Base-by-base conservation (phyloP, 1,140 invertebrate species). In the Campoletis sonorensis region DNA sequence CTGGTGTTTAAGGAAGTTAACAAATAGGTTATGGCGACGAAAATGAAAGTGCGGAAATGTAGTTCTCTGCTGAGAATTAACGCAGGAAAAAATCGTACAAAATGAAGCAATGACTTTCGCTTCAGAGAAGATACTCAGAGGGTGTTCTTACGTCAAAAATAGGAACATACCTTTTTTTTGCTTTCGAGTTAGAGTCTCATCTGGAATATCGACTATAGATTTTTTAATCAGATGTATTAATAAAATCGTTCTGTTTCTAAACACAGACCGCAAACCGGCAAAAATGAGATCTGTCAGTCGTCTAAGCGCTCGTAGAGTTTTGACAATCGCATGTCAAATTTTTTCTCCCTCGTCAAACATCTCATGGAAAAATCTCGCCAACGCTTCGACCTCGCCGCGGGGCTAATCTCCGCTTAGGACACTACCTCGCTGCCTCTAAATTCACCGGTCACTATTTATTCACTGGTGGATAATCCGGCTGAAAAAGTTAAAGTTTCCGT, bases 401-500 rank as follows among this genome's bases (percentile, higher is more conserved):
- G 33, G 54, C n/a, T 26, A 67, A 64, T 78, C 76, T 78, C 76
- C 33, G 58, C 76, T 78, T 78, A 78, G 76, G 30, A 26, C n/a
- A 77, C 73, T 23, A 30, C 51, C 54, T 77, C 27, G 58, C 45
- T 78, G 26, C 58, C n/a, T 33, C 54, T 26, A 78, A 61, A 61
- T 78, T 51, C 76, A 33, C 33, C 79, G 16, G 0, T 45, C 33
- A 18, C 61, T 87, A 84, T 88, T 88, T 87, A 86, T 83, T 83
- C 76, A 68, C 18, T 40, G 13, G 1, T 27, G 82, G 84, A 88
- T 90, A 73, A 90, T 89, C 86, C 84, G 72, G 84, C 37, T 89
- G 82, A 87, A 86, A 86, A 85, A 90, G 88, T 87, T 82, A 87
- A 26, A 70, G 85, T 70, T 85, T 18, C 58, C 21, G 40, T 45